phyloP scores from a whole-genome alignment of 2,797 vertebrate genomes.

The Zenarchopterus dispar region DNA sequence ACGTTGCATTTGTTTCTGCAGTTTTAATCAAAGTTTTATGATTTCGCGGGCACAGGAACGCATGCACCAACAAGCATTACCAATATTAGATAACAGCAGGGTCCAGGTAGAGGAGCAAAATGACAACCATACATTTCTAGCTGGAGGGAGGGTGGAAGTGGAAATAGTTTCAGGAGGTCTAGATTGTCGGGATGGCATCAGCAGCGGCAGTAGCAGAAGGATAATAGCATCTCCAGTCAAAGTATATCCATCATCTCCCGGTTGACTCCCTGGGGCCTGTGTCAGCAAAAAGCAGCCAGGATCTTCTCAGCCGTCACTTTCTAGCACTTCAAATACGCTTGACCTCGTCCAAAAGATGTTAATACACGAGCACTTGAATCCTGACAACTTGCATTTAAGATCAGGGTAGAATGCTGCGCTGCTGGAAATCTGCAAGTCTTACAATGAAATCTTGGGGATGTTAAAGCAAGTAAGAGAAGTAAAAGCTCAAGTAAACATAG shows the following conservation, averaged over 20 bases:
- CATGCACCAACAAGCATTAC: conserved; percentile 13
- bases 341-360: conserved; percentile 60
- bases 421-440: not conserved
- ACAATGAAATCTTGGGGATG: not conserved
- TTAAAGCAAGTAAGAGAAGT: conserved; percentile 4
- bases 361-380: conserved; percentile 50
- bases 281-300: conserved; percentile 38
- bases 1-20: conserved; percentile 31
- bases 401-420: not conserved
- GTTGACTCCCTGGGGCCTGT: conserved; percentile 58
- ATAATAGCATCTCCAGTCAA: conserved; percentile 60
- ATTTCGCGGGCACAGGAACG: conserved; percentile 22
- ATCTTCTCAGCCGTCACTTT: conserved; percentile 46
- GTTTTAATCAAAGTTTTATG: conserved; percentile 15
- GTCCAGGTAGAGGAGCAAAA: conserved; percentile 22
- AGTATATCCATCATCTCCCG: conserved; percentile 56
- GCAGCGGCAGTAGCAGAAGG: conserved; percentile 36
- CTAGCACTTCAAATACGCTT: conserved; percentile 43
- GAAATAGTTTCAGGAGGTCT: conserved; percentile 26
- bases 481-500: conserved; percentile 5
- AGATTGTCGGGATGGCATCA: conserved; percentile 29
- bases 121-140: not conserved
- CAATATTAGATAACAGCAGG: conserved; percentile 22
- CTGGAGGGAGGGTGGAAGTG: not conserved
- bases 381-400: conserved; percentile 30